Conservation (phyloP, 53 echinoderm and acorn worm genomes). For the Apostichopus leukothele region DNA sequence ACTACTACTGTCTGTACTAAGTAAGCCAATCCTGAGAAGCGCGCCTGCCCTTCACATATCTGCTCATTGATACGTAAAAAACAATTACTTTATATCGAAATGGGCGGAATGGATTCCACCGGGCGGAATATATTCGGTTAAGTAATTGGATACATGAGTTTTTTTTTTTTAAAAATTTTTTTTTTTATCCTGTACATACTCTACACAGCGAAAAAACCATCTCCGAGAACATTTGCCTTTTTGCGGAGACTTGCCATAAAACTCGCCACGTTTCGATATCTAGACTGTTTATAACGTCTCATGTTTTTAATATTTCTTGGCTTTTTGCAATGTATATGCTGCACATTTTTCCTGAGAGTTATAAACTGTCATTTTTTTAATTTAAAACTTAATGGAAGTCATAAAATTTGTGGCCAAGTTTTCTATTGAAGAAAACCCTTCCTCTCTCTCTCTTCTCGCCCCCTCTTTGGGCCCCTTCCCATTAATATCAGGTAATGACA, state of each 20-base stretch:
- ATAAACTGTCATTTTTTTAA: constrained; percentile 39
- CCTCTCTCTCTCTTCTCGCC: neutral
- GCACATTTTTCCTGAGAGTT: neutral
- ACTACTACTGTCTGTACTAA: neutral
- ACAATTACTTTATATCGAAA: constrained; percentile 1
- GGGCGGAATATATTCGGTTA: neutral
- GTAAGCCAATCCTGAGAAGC: neutral
- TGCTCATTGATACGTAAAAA: neutral
- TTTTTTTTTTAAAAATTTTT: neutral
- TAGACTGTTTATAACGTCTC: neutral
- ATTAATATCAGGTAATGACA: constrained; percentile 42
- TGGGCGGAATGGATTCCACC: neutral
- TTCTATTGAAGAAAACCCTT: constrained; percentile 3
- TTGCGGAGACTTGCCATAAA: neutral
- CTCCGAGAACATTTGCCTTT: neutral
- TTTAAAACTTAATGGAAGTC: constrained; percentile 27
- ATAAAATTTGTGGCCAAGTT: constrained; percentile 39
- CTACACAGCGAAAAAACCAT: neutral
- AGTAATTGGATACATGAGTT: constrained; percentile 1
- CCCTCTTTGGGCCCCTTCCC: constrained; percentile 33
- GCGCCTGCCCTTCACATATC: neutral
- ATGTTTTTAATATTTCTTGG: constrained; percentile 10
- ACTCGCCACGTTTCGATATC: no score
- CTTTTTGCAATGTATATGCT: neutral
- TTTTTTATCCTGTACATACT: neutral